Evolutionary conservation across 2,888 invertebrate genomes (phyloP), one percentile per base, ranked within the genome.

Genomic region (Phragmatobia fuliginosa): DNA sequence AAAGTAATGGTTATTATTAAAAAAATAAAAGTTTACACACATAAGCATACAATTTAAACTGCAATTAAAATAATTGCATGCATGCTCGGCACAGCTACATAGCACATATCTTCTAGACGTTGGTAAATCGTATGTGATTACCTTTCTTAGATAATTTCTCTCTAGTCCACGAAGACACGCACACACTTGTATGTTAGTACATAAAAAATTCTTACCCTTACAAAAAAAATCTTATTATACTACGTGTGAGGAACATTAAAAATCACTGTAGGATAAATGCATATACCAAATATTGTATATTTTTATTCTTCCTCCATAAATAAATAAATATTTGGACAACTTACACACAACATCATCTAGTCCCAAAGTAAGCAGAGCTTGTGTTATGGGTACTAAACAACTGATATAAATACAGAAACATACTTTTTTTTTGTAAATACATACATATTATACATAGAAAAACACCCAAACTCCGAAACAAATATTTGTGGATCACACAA

Each of bases 21-120:
- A 62, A 62, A 31, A 41, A 45, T 62, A 25, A 45, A 38, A 38
- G 36, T 5, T 61, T 32, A 31, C 45, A 62, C 45, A 45, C 14
- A n/a, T 21, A 25, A 41, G 56, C 56, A 56, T 56, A 56, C 56
- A 28, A 38, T 58, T 36, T 38, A 11, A 69, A 49, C 49, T 60
- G 65, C 66, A 66, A 58, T 66, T 66, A 58, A 66, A 66, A 31
- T 66, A 66, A 66, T 66, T 66, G 58, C 41, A 56, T 56, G 38
- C 58, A 58, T 25, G 33, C 31, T 49, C 25, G 18, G 21, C 14
- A 56, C 52, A 33, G 52, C 64, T 25, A 52, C n/a, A 52, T 64
- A 25, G 49, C 60, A 33, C 10, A 32, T 56, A 56, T 38, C 25
- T 16, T 8, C 33, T 36, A 56, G 32, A 33, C 21, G 45, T 31